Evolutionary conservation across 2,113 vertebrate genomes (phyloP).

Genomic region (Panthera tigris): DNA sequence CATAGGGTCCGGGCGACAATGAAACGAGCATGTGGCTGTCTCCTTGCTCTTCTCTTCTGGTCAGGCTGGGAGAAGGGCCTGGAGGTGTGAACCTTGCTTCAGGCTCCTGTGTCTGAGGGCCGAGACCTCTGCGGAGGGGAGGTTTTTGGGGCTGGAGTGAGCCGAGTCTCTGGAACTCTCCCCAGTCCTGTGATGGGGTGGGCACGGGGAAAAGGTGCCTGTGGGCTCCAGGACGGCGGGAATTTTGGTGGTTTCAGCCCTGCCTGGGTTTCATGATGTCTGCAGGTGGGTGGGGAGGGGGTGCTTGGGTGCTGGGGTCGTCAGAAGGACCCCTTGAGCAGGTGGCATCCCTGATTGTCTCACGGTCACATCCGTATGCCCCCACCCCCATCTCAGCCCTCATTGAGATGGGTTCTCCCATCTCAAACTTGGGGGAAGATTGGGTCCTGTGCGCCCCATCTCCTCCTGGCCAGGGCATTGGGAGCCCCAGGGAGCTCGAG

Average conservation of each 20-base stretch:
- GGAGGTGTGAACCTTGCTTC: accelerated
- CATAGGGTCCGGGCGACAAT: accelerated
- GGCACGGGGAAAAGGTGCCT: background rate
- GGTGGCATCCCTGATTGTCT: background rate
- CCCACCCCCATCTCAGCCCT: too few relatives aligned
- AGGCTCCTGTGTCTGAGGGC: background rate
- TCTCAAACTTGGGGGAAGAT: background rate
- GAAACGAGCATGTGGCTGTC: accelerated
- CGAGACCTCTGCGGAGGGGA: background rate
- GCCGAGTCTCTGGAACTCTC: background rate
- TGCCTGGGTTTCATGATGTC: background rate
- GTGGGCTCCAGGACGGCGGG: background rate
- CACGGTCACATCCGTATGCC: accelerated
- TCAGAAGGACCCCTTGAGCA: background rate
- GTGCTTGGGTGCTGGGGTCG: background rate
- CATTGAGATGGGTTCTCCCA: background rate
- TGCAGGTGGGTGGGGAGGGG: background rate
- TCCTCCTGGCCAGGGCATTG: background rate
- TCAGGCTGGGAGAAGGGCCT: background rate
- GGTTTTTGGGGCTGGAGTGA: background rate
- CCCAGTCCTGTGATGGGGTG: background rate
- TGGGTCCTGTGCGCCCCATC: background rate
- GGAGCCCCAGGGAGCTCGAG: background rate
- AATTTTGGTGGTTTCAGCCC: background rate
- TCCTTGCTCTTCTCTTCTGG: accelerated